A percentile compares a stretch with the other conserved stretches of the same genome.
phyloP scores from a whole-genome alignment of 2,888 invertebrate species.

The Eupithecia tripunctaria region DNA sequence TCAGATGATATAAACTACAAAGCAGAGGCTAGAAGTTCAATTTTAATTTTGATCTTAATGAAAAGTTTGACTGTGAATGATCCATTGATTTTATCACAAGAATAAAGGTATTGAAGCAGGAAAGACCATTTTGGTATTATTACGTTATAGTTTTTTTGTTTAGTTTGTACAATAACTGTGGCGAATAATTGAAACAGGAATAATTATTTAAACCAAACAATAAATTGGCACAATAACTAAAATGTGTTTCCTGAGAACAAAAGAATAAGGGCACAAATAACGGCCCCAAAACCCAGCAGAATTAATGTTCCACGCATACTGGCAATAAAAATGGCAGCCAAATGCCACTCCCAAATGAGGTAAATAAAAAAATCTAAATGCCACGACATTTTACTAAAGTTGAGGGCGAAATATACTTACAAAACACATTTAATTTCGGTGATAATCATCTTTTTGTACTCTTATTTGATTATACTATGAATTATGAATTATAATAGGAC shows the following conservation, averaged over 20 bases:
- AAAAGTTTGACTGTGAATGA: not conserved
- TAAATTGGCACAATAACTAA: conserved; percentile 35
- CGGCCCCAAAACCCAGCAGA: conserved; percentile 61
- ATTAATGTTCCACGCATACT: conserved; percentile 81
- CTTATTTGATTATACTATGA: conserved; percentile 58
- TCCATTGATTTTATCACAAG: not conserved
- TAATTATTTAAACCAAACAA: conserved; percentile 12
- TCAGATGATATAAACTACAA: too few relatives aligned
- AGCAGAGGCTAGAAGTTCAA: not conserved
- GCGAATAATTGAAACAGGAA: not conserved
- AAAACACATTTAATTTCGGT: conserved; percentile 56
- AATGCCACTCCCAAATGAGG: conserved; percentile 82
- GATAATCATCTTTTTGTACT: conserved; percentile 52
- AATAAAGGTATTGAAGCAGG: not conserved
- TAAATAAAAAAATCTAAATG: conserved; percentile 81
- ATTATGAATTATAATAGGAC: conserved; percentile 57
- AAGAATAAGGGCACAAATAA: conserved; percentile 56
- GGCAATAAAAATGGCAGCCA: conserved; percentile 74
- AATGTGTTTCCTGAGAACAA: conserved; percentile 48
- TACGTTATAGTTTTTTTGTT: not conserved
- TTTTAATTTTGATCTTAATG: not conserved
- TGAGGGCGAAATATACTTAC: conserved; percentile 46
- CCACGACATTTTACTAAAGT: conserved; percentile 61
- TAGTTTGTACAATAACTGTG: not conserved
- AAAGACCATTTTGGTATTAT: too few relatives aligned